Evolutionary conservation across 2,888 invertebrate genomes (phyloP).

Genomic region (Lottia scabra): DNA sequence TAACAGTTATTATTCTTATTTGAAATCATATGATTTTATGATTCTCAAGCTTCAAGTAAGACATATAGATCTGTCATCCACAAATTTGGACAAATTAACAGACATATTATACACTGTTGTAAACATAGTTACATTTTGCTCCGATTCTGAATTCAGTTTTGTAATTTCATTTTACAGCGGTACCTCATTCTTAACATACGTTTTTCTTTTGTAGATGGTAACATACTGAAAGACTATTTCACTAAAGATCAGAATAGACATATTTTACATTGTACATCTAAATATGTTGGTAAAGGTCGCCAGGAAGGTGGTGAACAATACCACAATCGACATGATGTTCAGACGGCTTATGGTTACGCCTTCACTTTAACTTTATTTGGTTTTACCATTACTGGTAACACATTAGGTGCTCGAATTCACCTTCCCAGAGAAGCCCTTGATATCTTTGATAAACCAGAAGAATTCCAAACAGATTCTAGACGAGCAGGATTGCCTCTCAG

Average conservation of each 20-base stretch:
- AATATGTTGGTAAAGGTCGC: conserved; percentile 51
- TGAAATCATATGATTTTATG: too few relatives aligned
- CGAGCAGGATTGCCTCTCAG: background rate
- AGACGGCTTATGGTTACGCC: conserved; percentile 48
- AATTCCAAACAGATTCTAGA: conserved; percentile 29
- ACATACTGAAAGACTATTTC: conserved; percentile 14
- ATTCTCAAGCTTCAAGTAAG: too few relatives aligned
- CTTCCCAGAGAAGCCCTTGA: conserved; percentile 47
- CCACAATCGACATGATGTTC: conserved; percentile 40
- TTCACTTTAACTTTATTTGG: conserved; percentile 52
- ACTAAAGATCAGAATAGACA: conserved; percentile 4
- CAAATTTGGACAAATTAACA: too few relatives aligned
- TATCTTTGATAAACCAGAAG: conserved; percentile 58
- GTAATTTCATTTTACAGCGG: background rate
- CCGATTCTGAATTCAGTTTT: too few relatives aligned
- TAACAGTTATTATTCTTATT: too few relatives aligned
- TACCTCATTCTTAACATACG: background rate
- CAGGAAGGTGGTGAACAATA: conserved; percentile 43
- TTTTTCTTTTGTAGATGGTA: conserved; percentile 11
- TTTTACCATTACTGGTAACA: conserved; percentile 59
- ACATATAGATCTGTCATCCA: too few relatives aligned
- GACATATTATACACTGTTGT: too few relatives aligned
- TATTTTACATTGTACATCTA: conserved; percentile 63
- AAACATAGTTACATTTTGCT: too few relatives aligned
- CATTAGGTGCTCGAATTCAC: conserved; percentile 63